Percentiles rank a stretch among this genome's conserved stretches.
phyloP scores from a whole-genome alignment of 2,797 vertebrate species.

The Hoplostethus mediterraneus region DNA sequence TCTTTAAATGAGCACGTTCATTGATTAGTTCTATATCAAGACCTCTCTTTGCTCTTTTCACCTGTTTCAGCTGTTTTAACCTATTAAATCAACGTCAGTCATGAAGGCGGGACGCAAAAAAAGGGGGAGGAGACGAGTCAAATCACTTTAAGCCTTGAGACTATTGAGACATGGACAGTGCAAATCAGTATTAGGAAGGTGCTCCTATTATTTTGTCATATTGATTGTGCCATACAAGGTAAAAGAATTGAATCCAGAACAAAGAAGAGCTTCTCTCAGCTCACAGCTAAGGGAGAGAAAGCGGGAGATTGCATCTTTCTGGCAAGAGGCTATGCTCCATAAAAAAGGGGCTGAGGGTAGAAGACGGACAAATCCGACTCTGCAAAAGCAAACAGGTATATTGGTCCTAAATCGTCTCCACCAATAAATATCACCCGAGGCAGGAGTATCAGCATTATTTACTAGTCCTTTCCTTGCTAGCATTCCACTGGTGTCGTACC shows the following conservation, averaged over 20 bases:
- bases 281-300: constrained; percentile 53
- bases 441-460: constrained; percentile 53
- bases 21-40: constrained; percentile 64
- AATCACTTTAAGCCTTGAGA: constrained; percentile 27
- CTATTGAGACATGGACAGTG: constrained; percentile 43
- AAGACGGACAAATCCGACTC: constrained; percentile 61
- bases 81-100: constrained; percentile 29
- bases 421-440: constrained; percentile 52
- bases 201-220: constrained; percentile 45
- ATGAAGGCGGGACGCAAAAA: neutral
- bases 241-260: constrained; percentile 48
- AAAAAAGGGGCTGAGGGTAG: constrained; percentile 61
- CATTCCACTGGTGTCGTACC: constrained; percentile 7
- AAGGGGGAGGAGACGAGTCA: constrained; percentile 3
- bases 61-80: neutral
- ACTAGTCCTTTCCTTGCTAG: constrained; percentile 21
- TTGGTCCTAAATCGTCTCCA: constrained; percentile 46
- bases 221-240: constrained; percentile 44
- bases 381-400: constrained; percentile 72
- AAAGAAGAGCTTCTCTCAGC: constrained; percentile 43
- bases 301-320: constrained; percentile 52
- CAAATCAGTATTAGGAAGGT: constrained; percentile 59
- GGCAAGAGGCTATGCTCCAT: constrained; percentile 64
- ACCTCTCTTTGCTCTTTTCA: constrained; percentile 10
- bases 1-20: constrained; percentile 70